phyloP scores from a whole-genome alignment of 2,113 vertebrate genomes.

The Fregata magnificens region DNA sequence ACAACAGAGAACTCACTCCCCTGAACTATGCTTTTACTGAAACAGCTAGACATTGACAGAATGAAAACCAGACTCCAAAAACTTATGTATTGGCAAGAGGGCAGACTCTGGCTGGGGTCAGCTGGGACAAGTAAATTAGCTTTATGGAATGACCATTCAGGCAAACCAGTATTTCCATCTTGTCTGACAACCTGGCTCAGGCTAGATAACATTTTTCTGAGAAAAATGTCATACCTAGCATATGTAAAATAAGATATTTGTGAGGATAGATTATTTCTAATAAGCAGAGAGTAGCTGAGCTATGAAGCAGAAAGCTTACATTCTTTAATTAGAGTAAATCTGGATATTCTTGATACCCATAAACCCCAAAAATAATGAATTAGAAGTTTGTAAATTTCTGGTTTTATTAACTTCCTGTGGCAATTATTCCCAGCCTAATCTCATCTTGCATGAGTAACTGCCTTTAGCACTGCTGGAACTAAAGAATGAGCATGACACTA shows the following conservation, averaged over 20 bases:
- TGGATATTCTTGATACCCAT: background rate
- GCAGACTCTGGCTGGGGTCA: background rate
- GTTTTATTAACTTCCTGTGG: background rate
- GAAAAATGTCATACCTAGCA: background rate
- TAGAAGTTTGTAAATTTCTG: background rate
- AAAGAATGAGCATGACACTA: background rate
- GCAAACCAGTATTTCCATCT: background rate
- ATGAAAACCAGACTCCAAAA: background rate
- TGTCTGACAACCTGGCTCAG: background rate
- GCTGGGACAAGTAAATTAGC: background rate
- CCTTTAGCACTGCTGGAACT: background rate
- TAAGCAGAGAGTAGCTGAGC: background rate
- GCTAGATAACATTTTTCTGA: background rate
- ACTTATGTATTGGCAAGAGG: background rate
- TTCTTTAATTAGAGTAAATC: background rate
- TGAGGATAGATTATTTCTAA: background rate
- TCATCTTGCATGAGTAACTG: background rate
- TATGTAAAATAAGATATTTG: background rate
- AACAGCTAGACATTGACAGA: rapidly evolving
- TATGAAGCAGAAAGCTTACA: background rate
- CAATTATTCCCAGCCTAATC: background rate
- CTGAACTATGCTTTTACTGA: background rate
- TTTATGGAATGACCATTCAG: background rate
- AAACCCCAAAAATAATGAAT: background rate
- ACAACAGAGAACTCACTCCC: background rate